Evolutionary conservation across 2,113 vertebrate genomes (phyloP), one percentile per base, ranked within the genome.

Genomic region (Sitta europaea): DNA sequence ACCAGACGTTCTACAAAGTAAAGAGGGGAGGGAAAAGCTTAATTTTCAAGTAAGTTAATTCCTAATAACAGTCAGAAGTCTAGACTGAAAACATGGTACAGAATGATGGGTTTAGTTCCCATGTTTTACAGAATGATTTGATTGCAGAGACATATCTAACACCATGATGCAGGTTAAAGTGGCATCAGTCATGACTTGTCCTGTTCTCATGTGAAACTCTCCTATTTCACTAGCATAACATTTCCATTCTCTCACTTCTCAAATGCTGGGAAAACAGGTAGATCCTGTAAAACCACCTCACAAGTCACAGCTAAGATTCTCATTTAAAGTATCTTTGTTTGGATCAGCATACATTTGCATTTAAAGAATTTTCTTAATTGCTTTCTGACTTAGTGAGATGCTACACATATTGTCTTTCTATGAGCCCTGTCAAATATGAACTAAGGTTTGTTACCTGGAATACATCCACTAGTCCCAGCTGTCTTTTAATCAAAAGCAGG

Each of bases 1-100:
- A 62, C 97, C 97, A 43, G 98, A 98, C 90, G 92, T 93, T 80
- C 98, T 98, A 84, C 21, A 71, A 96, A 85, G 58, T 59, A 82
- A 94, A 65, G 36, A 27, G 2, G 10, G 20, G 19, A 22, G 7
- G 31, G 22, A 68, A 82, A 54, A 95, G 43, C 4, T 86, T 73
- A 54, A 27, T 54, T 85, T 91, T 62, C 86, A 11, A 93, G 3
- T 22, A 45, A 27, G 8, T 47, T 29, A 16, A 65, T 74, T 82
- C 33, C 48, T 47, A 71, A 11, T 15, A 95, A 70, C 22, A 72
- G 11, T 58, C 61, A 81, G 40, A 94, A 87, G 18, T 38, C 21
- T 48, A 68, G 38, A 86, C 14, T 35, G 25, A 66, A 94, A 90
- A 74, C 18, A 67, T 5, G 27, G 20, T 15, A 61, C 24, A 59